These are phyloP conservation scores for Orycteropus afer DNA, from an alignment of 2,113 vertebrate genomes.

Conservation along the genomic window DNA sequence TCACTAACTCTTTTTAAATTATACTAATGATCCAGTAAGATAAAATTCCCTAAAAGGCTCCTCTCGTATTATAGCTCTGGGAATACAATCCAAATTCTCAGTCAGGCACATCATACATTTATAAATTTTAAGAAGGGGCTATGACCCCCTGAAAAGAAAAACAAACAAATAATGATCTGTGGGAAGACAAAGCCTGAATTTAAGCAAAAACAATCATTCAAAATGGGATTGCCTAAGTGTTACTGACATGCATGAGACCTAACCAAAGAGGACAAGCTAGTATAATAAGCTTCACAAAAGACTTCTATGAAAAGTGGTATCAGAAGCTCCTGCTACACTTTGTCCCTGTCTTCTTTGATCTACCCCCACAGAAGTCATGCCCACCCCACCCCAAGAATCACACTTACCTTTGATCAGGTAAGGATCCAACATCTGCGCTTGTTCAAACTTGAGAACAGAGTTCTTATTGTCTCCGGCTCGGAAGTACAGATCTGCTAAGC, in stretches of 20 bases:
- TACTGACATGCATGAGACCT: not conserved
- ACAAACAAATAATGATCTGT: conserved; percentile 46
- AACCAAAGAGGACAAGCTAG: not conserved
- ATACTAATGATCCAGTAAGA: conserved; percentile 17
- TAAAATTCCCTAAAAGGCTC: conserved; percentile 58
- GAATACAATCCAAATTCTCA: conserved; percentile 33
- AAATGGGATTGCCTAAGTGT: conserved; percentile 42
- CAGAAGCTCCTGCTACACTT: not conserved
- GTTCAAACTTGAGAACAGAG: conserved; percentile 97
- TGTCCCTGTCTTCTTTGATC: not conserved
- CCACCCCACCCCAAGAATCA: not conserved
- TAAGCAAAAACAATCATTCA: conserved; percentile 39
- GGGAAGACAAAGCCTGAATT: conserved; percentile 23
- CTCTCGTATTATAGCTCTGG: not conserved
- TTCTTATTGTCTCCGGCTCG: conserved; percentile 98
- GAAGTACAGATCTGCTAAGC: conserved; percentile 97
- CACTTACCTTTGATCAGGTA: conserved; percentile 96
- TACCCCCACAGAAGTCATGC: not conserved
- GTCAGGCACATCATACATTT: conserved; percentile 58
- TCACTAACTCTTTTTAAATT: not conserved
- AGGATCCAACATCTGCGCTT: conserved; percentile 98
- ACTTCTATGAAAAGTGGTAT: not conserved
- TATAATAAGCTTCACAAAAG: not conserved
- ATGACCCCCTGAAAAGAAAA: not conserved
- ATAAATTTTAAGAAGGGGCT: not conserved